Conservation (phyloP, 2,797 vertebrate species). For the Mastacembelus armatus region DNA sequence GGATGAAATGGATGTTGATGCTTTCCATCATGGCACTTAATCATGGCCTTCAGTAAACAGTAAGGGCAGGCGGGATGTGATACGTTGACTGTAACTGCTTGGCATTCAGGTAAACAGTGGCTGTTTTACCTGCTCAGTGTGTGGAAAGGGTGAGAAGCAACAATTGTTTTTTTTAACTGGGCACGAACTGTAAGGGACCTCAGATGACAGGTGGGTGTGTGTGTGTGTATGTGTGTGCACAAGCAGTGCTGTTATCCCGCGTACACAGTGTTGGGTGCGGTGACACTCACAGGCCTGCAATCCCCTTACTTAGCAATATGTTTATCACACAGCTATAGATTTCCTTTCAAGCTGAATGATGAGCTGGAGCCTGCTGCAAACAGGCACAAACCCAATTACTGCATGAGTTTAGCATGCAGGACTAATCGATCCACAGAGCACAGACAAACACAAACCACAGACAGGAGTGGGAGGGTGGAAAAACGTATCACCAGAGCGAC, state of each 20-base stretch:
- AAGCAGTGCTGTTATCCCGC: constrained; percentile 29
- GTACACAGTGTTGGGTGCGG: constrained; percentile 19
- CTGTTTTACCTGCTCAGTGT: constrained; percentile 1
- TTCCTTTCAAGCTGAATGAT: constrained; percentile 60
- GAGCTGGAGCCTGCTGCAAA: constrained; percentile 43
- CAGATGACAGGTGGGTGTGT: constrained; percentile 34
- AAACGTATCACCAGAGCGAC: constrained; percentile 39
- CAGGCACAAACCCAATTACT: constrained; percentile 42
- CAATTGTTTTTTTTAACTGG: not conserved
- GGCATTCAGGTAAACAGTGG: constrained; percentile 29
- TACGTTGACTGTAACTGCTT: constrained; percentile 37
- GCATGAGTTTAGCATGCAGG: constrained; percentile 44
- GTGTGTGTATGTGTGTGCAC: not conserved
- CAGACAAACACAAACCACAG: constrained; percentile 46
- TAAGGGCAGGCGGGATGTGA: constrained; percentile 34
- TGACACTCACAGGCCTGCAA: constrained; percentile 39
- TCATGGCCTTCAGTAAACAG: constrained; percentile 67
- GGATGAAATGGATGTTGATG: constrained; percentile 75
- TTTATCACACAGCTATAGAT: constrained; percentile 59
- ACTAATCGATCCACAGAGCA: constrained; percentile 24
- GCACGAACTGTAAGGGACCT: too few species aligned
- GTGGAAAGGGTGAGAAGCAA: not conserved
- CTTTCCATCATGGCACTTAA: constrained; percentile 71
- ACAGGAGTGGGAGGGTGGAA: not conserved
- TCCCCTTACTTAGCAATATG: constrained; percentile 66